These are phyloP conservation scores for Halocynthia aurantium DNA, from an alignment of 23 tunicate species.

Conservation along the genomic window DNA sequence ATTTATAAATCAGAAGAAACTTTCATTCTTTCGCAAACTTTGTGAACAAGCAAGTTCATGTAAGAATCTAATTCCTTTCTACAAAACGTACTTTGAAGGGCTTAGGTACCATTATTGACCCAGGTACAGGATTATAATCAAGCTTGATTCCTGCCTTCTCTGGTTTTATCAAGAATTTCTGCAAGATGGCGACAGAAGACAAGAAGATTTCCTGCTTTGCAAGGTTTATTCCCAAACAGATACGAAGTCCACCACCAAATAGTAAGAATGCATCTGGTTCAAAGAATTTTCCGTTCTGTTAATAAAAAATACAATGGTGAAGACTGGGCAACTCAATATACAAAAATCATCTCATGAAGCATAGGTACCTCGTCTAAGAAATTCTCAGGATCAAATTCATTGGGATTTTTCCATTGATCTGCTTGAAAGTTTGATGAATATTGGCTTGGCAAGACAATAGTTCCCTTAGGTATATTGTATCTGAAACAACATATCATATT, in stretches of 20 bases:
- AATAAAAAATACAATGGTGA: no score
- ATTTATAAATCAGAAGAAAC: no score
- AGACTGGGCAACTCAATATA: no score
- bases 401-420: not conserved
- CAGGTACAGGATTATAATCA: not conserved
- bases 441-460: not conserved
- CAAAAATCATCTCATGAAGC: not conserved
- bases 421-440: conserved; percentile 1
- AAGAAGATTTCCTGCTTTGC: conserved; percentile 9
- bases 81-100: not conserved
- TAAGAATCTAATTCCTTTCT: not conserved
- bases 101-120: not conserved
- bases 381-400: conserved; percentile 3
- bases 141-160: not conserved
- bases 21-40: no score
- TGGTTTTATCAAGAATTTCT: conserved; percentile 4
- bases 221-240: not conserved
- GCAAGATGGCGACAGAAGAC: not conserved
- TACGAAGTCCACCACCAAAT: conserved; percentile 7
- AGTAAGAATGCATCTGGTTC: conserved; percentile 1
- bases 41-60: no score
- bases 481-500: not conserved
- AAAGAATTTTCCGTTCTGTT: not conserved
- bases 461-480: not conserved
- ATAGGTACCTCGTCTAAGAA: conserved; percentile 1